phyloP scores from a whole-genome alignment of 2,113 vertebrate genomes.

The Melozone crissalis region DNA sequence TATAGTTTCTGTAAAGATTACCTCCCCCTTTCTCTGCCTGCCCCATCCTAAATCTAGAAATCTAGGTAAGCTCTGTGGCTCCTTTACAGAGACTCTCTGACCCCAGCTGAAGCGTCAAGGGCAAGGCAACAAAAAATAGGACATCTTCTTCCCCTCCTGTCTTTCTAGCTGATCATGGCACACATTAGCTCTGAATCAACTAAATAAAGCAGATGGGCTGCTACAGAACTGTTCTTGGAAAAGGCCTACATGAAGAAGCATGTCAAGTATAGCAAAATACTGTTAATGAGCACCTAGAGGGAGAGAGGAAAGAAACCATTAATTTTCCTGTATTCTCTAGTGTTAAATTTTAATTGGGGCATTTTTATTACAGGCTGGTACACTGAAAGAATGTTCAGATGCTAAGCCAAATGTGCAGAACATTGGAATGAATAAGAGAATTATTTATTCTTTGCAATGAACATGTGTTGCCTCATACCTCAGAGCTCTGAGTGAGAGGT shows the following conservation, averaged over 20 bases:
- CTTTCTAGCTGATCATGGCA: background rate
- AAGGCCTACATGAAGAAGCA: background rate
- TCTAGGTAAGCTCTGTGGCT: background rate
- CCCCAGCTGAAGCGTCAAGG: background rate
- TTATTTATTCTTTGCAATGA: background rate
- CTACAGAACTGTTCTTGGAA: background rate
- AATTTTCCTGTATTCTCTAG: conserved; percentile 24
- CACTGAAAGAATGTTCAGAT: background rate
- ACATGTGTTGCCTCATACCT: background rate
- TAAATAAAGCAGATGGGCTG: conserved; percentile 10
- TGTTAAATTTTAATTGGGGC: conserved; percentile 50
- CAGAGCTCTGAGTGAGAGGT: background rate
- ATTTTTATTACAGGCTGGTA: conserved; percentile 11
- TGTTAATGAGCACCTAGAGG: conserved; percentile 12
- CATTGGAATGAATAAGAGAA: background rate
- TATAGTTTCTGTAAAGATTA: background rate
- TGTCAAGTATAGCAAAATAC: conserved; percentile 20
- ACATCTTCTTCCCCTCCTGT: background rate
- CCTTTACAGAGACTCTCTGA: background rate
- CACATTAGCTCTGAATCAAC: background rate
- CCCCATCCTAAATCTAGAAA: background rate
- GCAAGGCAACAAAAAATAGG: background rate
- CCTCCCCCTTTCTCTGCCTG: background rate
- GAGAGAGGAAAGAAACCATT: background rate
- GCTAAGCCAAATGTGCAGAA: background rate